phyloP scores from a whole-genome alignment of 2,797 vertebrate genomes.

The Amphiprion clarkii region DNA sequence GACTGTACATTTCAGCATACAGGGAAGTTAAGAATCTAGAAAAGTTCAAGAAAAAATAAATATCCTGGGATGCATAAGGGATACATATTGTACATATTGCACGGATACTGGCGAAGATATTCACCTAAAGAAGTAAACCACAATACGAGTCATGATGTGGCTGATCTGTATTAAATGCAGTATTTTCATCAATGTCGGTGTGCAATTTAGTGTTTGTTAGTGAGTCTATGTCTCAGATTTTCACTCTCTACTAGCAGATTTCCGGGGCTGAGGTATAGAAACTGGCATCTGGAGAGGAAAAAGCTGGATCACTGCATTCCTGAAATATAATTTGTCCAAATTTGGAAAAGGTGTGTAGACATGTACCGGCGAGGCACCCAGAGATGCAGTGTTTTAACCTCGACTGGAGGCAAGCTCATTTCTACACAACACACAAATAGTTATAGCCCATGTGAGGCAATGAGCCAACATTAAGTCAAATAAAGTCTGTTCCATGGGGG shows the following conservation, averaged over 20 bases:
- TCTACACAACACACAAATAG: not conserved
- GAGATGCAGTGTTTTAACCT: not conserved
- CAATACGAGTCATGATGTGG: not conserved
- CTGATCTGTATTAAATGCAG: not conserved
- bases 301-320: no score
- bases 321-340: not conserved
- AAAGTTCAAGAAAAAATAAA: no score
- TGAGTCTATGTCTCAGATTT: not conserved
- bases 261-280: no score
- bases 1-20: no score
- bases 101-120: not conserved
- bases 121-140: not conserved
- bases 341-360: not conserved
- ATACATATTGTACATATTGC: no score
- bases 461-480: slow-evolving; percentile 4
- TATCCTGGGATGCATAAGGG: no score
- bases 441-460: not conserved
- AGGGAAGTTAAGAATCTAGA: no score
- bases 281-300: no score
- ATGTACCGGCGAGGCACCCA: not conserved
- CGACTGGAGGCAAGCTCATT: not conserved
- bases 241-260: no score
- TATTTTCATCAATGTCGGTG: not conserved
- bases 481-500: not conserved
- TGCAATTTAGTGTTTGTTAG: not conserved